Percentiles rank a stretch among this genome's conserved stretches.
phyloP scores from a whole-genome alignment of 2,888 invertebrate species.

The Euplexia lucipara region DNA sequence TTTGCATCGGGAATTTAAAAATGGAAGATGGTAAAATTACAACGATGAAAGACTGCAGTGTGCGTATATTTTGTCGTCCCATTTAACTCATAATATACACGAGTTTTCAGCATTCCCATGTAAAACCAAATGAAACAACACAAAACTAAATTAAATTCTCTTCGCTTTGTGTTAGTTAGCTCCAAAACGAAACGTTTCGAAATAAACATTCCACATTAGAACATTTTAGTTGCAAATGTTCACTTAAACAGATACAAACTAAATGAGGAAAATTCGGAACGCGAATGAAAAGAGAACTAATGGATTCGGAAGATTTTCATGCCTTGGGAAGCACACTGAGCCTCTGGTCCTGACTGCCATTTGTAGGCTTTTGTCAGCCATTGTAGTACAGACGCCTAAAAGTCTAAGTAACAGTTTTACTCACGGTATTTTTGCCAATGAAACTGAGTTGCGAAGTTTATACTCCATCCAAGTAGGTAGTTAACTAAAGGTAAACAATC shows the following conservation, averaged over 20 bases:
- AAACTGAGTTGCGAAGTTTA: no score
- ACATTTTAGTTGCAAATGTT: slow-evolving; percentile 28
- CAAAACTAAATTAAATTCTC: slow-evolving; percentile 45
- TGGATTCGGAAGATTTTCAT: no score
- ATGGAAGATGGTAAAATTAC: background rate
- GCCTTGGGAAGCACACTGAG: no score
- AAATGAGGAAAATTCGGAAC: no score
- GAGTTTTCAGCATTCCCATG: slow-evolving; percentile 20
- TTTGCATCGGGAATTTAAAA: background rate
- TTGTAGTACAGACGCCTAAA: no score
- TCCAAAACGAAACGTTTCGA: slow-evolving; percentile 25
- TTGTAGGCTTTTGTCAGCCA: no score
- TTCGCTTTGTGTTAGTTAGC: slow-evolving; percentile 28
- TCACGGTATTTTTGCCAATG: no score
- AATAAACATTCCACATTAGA: slow-evolving; percentile 39
- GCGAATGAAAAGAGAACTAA: no score
- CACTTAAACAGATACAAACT: background rate
- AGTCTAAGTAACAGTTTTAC: no score
- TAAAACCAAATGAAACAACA: slow-evolving; percentile 32
- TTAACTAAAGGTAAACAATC: no score
- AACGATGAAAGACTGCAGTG: background rate
- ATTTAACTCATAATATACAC: slow-evolving; percentile 4
- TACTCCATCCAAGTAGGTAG: no score
- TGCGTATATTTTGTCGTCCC: slow-evolving; percentile 7
- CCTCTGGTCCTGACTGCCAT: no score